phyloP scores from a whole-genome alignment of 1,140 invertebrate genomes.

The Tetragonula clypearis region DNA sequence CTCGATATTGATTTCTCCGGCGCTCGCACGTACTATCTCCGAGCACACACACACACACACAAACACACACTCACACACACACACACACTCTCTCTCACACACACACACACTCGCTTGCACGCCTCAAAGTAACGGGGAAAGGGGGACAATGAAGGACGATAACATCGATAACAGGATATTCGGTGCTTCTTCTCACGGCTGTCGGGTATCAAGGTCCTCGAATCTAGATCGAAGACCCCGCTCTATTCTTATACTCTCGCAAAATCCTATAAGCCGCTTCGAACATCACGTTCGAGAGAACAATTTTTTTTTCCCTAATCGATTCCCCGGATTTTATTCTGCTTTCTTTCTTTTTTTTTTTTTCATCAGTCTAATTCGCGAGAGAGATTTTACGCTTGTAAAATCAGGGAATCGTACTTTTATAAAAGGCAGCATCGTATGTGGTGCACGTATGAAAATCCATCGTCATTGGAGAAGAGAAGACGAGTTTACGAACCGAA shows the following conservation, averaged over 20 bases:
- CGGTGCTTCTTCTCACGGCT: slow-evolving; percentile 11
- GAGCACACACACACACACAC: no score
- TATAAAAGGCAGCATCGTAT: background rate
- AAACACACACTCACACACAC: no score
- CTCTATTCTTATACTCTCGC: background rate
- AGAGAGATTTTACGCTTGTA: background rate
- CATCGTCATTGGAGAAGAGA: background rate
- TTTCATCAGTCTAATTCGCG: slow-evolving; percentile 1
- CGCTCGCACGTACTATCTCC: no score
- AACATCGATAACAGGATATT: slow-evolving; percentile 29
- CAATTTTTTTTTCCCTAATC: background rate
- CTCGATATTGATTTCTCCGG: no score
- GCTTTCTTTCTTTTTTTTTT: background rate
- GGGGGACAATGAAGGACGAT: slow-evolving; percentile 25
- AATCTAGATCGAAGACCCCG: background rate
- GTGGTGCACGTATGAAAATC: background rate
- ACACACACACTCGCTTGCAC: no score
- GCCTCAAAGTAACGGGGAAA: slow-evolving; percentile 31
- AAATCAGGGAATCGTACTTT: background rate
- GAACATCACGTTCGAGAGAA: background rate
- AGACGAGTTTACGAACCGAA: background rate
- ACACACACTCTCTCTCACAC: no score
- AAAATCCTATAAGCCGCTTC: slow-evolving; percentile 1
- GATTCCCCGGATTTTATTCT: background rate
- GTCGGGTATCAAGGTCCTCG: background rate